Evolutionary conservation across 2,113 vertebrate species (phyloP).

Genomic region (Peucedramus taeniatus): DNA sequence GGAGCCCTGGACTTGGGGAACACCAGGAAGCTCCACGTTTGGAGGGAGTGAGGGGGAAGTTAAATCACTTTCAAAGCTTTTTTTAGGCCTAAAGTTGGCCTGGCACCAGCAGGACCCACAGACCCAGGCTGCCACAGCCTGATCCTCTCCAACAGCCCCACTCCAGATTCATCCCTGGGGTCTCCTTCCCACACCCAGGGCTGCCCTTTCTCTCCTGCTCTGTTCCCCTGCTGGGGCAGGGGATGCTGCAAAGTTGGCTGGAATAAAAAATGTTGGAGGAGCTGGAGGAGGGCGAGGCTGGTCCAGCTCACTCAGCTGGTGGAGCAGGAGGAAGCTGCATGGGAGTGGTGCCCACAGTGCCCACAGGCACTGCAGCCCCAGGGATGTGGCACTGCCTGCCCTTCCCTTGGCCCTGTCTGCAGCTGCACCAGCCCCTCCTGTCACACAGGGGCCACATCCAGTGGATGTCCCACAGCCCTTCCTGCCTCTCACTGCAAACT

Average conservation of each 20-base stretch:
- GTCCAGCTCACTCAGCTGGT: neutral
- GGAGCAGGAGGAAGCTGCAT: accelerated
- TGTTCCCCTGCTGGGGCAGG: neutral
- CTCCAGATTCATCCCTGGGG: neutral
- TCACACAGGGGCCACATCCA: neutral
- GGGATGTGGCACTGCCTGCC: neutral
- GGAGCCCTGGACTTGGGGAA: neutral
- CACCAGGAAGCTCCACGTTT: neutral
- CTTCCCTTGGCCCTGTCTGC: neutral
- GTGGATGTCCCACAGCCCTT: neutral
- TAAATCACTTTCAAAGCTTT: neutral
- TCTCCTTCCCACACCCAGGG: neutral
- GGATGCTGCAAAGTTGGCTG: neutral
- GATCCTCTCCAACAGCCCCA: neutral
- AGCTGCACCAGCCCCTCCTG: neutral
- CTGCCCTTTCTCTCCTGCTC: neutral
- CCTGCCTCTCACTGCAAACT: neutral
- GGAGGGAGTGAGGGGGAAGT: neutral
- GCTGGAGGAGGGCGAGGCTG: neutral
- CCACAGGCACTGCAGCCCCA: accelerated
- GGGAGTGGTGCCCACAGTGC: neutral
- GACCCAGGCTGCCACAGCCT: neutral
- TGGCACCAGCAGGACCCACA: neutral
- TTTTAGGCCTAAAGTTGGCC: neutral
- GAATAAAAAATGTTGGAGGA: neutral